Evolutionary conservation across 2,113 vertebrate genomes (phyloP).

Genomic region (Laticauda laticaudata): DNA sequence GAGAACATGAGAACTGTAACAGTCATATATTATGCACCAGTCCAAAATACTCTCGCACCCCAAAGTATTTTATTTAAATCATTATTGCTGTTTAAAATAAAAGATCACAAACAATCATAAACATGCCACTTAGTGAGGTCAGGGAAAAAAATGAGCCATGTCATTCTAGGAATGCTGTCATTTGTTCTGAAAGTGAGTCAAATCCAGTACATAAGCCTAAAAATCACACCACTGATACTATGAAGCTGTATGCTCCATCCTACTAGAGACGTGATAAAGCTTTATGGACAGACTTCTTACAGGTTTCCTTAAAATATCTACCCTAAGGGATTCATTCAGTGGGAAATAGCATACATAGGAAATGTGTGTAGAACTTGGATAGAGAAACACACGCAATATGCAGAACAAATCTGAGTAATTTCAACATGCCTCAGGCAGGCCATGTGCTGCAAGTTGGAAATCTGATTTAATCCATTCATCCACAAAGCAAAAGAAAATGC

Average conservation of each 20-base stretch:
- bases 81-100: constrained; percentile 28
- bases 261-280: neutral
- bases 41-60: constrained; percentile 10
- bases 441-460: constrained; percentile 41
- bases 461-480: constrained; percentile 47
- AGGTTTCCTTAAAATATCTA: neutral
- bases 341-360: constrained; percentile 36
- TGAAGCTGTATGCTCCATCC: constrained; percentile 24
- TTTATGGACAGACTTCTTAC: constrained; percentile 30
- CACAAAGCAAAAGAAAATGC: constrained; percentile 50
- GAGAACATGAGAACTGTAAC: constrained; percentile 13
- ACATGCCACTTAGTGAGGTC: constrained; percentile 39
- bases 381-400: constrained; percentile 41
- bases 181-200: constrained; percentile 11
- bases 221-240: constrained; percentile 34
- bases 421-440: constrained; percentile 53
- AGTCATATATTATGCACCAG: constrained; percentile 8
- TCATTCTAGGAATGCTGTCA: constrained; percentile 35
- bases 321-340: constrained; percentile 54
- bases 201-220: constrained; percentile 30
- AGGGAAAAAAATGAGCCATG: constrained; percentile 18
- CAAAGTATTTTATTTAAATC: constrained; percentile 11
- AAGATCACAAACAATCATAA: constrained; percentile 27
- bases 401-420: constrained; percentile 46
- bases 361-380: constrained; percentile 42